Base-by-base conservation (phyloP, 2,113 vertebrate species). In the Mirza zaza region DNA sequence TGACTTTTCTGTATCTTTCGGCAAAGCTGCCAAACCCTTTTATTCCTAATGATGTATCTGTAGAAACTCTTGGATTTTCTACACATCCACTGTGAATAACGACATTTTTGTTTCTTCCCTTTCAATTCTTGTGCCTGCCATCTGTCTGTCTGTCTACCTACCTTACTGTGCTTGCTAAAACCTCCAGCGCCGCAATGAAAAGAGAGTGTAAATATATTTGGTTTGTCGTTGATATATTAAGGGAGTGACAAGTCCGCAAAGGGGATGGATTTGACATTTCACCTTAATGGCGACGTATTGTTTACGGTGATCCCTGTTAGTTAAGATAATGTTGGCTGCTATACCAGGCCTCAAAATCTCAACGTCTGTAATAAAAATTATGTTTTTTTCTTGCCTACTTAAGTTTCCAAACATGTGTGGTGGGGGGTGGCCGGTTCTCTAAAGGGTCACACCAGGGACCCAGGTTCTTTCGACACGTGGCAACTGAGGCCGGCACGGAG, bases 41-140 rank as follows among this genome's bases (percentile, higher is more conserved):
- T 77, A n/a, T 11, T 93, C n/a, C 89, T 84, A 90, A 21, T 70
- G 57, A n/a, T 85, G 12, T 93, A n/a, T 85, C 25, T 92, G 85
- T 80, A 80, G 63, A 93, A 84, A 75, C 25, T 89, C 25, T 89
- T 13, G 52, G 11, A n/a, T 87, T 84, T 93, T 67, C 39, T 45
- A n/a, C 18, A 87, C 5, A 42, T 57, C n/a, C 4, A 17, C 32
- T 68, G 15, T 36, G 61, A 96, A 52, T 73, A 87, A 20, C 48
- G 23, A 92, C 10, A 52, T 83, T 77, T 89, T 75, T 88, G 4
- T 34, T 77, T 87, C 70, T 90, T 55, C 48, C 29, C 86, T 76
- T 87, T 83, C 34, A 86, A 13, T 76, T 82, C 21, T 45, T 80
- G 75, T 11, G 14, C 23, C 20, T 91, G 55, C 6, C 20, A 2